phyloP scores from a whole-genome alignment of 1,140 invertebrate genomes.

The Ceratitis capitata region DNA sequence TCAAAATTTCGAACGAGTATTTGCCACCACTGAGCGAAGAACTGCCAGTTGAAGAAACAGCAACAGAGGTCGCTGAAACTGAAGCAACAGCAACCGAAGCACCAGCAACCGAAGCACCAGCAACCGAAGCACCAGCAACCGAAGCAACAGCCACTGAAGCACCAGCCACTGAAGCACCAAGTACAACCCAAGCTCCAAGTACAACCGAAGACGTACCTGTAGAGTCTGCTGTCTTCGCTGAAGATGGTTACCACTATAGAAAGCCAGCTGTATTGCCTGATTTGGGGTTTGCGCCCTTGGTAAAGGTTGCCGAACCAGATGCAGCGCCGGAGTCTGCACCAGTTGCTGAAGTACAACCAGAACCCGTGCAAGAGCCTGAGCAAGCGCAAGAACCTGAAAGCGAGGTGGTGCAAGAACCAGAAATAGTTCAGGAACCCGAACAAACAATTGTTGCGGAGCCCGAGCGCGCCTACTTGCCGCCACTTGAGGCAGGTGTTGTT shows the following conservation, averaged over 20 bases:
- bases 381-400: not conserved
- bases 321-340: not conserved
- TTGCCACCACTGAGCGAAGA: slow-evolving; percentile 47
- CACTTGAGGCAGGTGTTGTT: slow-evolving; percentile 45
- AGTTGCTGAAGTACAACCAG: not conserved
- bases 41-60: not conserved
- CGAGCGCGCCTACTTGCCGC: slow-evolving; percentile 53
- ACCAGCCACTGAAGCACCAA: not conserved
- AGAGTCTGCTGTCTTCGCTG: slow-evolving; percentile 52
- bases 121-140: too few species aligned
- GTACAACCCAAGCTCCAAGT: not conserved
- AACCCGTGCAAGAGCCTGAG: not conserved
- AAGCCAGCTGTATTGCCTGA: slow-evolving; percentile 6
- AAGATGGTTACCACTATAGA: slow-evolving; percentile 57
- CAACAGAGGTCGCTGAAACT: not conserved
- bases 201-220: not conserved
- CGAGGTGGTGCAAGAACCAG: not conserved
- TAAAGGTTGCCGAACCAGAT: not conserved
- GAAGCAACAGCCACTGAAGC: not conserved
- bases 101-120: not conserved
- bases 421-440: not conserved
- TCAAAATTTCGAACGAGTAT: slow-evolving; percentile 50
- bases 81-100: not conserved
- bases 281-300: not conserved
- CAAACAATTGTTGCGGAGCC: not conserved